phyloP scores from a whole-genome alignment of 2,797 vertebrate species.

The Adelosebastes latens region DNA sequence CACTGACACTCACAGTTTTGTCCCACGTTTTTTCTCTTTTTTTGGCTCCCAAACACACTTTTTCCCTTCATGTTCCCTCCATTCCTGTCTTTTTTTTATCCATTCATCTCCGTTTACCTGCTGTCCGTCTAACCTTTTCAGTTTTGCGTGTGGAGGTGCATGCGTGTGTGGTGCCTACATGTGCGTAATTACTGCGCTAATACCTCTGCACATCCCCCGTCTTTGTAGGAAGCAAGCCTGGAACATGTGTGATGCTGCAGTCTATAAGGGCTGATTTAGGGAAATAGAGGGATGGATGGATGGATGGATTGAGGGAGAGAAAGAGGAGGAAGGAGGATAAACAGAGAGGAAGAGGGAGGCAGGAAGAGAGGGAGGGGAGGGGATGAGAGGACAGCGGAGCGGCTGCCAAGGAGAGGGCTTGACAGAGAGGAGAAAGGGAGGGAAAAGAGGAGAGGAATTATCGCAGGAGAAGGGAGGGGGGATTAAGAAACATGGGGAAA shows the following conservation, averaged over 20 bases:
- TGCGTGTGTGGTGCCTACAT: neutral
- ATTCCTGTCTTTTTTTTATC: constrained; percentile 4
- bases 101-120: constrained; percentile 27
- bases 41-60: constrained; percentile 6
- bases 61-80: neutral
- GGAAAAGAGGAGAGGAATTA: constrained; percentile 58
- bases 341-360: constrained; percentile 10
- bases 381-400: constrained; percentile 28
- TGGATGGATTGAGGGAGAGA: neutral
- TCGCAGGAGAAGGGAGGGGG: constrained; percentile 47
- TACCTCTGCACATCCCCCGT: constrained; percentile 43
- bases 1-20: constrained; percentile 56
- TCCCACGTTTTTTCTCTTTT: constrained; percentile 25
- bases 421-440: constrained; percentile 42
- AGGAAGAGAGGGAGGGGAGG: constrained; percentile 18
- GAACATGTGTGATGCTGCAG: constrained; percentile 71
- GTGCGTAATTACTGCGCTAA: constrained; percentile 53
- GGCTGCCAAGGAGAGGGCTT: constrained; percentile 44
- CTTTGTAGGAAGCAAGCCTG: constrained; percentile 54
- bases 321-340: constrained; percentile 3
- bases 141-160: neutral
- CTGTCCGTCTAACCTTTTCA: constrained; percentile 39
- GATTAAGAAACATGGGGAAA: constrained; percentile 61
- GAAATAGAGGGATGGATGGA: constrained; percentile 1
- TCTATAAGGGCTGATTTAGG: constrained; percentile 65